phyloP scores from a whole-genome alignment of 92 coral and sea anemone species.

The Anthopleura xanthogrammica region DNA sequence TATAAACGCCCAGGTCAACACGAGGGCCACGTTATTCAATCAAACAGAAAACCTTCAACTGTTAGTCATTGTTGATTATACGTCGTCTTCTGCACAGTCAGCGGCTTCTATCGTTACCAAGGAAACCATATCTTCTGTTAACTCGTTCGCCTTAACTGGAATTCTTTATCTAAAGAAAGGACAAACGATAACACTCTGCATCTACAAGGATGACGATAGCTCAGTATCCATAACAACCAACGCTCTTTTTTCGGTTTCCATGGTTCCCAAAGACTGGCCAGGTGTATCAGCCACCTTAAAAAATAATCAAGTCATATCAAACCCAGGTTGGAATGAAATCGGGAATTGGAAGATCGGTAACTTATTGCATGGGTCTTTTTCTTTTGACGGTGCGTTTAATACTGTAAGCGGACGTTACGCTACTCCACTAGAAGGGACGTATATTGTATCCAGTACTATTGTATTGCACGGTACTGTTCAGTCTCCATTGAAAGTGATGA shows the following conservation, averaged over 20 bases:
- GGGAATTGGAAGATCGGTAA: slow-evolving; percentile 33
- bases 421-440: slow-evolving; percentile 40
- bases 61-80: slow-evolving; percentile 20
- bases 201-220: slow-evolving; percentile 8
- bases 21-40: not conserved
- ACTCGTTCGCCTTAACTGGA: slow-evolving; percentile 29
- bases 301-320: not conserved
- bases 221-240: slow-evolving; percentile 10
- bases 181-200: slow-evolving; percentile 21
- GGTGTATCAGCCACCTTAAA: slow-evolving; percentile 53
- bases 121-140: slow-evolving; percentile 10
- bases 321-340: slow-evolving; percentile 36
- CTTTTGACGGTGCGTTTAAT: slow-evolving; percentile 52
- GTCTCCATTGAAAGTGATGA: slow-evolving; percentile 39
- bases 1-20: slow-evolving; percentile 28
- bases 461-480: slow-evolving; percentile 29
- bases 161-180: slow-evolving; percentile 33
- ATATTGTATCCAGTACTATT: slow-evolving; percentile 47
- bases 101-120: slow-evolving; percentile 27
- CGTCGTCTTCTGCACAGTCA: slow-evolving; percentile 13
- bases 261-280: slow-evolving; percentile 59
- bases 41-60: slow-evolving; percentile 8
- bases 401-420: slow-evolving; percentile 36
- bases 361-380: slow-evolving; percentile 36
- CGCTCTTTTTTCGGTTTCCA: slow-evolving; percentile 38